A percentile compares a stretch with the other conserved stretches of the same genome.
Conservation (phyloP, 2,888 invertebrate species). For the Lithophane leautieri region DNA sequence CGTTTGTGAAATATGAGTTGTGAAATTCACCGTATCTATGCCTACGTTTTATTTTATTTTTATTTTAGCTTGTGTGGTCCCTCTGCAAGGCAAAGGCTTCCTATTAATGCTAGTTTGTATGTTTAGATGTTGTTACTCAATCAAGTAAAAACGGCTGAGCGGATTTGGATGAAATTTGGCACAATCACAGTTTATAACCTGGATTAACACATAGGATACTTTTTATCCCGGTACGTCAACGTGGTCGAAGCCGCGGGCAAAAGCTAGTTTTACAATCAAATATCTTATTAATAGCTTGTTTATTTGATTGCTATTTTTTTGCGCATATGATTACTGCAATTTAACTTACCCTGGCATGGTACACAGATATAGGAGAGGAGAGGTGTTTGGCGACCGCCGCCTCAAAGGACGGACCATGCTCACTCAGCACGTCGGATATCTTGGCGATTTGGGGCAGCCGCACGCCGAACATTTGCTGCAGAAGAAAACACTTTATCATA, state of each 20-base stretch:
- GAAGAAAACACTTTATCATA: constrained; percentile 30
- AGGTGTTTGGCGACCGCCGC: constrained; percentile 83
- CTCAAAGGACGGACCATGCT: constrained; percentile 78
- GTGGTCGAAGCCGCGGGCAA: no score
- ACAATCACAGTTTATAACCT: no score
- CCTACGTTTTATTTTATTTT: neutral
- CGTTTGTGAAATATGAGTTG: constrained; percentile 8
- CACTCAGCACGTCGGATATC: constrained; percentile 84
- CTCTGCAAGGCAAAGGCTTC: no score
- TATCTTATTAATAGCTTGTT: neutral
- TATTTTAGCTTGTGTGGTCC: no score
- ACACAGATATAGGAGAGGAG: constrained; percentile 80
- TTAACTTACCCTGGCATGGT: constrained; percentile 82
- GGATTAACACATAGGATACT: no score
- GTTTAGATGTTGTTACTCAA: no score
- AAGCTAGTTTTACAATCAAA: neutral
- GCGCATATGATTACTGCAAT: constrained; percentile 25
- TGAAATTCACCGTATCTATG: neutral
- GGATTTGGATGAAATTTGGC: no score
- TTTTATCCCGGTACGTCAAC: no score
- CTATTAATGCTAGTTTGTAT: neutral
- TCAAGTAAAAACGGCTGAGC: no score
- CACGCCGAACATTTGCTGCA: constrained; percentile 59
- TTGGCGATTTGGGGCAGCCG: constrained; percentile 78
- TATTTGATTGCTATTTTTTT: neutral